phyloP scores from a whole-genome alignment of 2,888 invertebrate genomes.

The Tipula helvola region DNA sequence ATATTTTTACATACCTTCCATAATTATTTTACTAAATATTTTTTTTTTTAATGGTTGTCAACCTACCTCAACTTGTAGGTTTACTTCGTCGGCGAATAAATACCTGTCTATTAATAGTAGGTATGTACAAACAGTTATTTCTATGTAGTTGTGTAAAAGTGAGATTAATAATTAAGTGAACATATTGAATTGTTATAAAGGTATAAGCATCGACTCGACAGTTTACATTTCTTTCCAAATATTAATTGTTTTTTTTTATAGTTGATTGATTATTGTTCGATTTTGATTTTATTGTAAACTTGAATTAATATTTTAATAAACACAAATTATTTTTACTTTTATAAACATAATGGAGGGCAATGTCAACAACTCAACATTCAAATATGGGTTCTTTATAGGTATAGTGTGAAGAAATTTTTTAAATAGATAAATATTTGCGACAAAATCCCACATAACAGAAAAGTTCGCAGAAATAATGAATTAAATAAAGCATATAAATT shows the following conservation, averaged over 20 bases:
- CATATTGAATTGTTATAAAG: neutral
- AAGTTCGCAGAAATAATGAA: too few relatives aligned
- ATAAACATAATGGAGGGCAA: neutral
- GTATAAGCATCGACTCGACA: neutral
- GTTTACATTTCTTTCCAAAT: neutral
- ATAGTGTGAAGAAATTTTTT: neutral
- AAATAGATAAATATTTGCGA: too few relatives aligned
- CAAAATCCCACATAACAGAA: too few relatives aligned
- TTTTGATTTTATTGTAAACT: neutral
- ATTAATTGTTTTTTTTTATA: neutral
- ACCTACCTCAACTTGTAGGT: neutral
- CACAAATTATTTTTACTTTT: neutral
- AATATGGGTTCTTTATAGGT: neutral
- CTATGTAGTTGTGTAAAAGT: neutral
- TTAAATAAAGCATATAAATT: too few relatives aligned
- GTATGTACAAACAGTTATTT: neutral
- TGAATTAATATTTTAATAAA: neutral
- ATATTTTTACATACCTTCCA: neutral
- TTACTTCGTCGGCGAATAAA: too few relatives aligned
- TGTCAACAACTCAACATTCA: neutral
- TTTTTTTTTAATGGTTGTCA: neutral
- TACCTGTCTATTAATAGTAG: neutral
- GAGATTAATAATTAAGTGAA: neutral
- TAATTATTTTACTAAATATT: neutral
- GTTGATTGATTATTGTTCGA: neutral